Evolutionary conservation across 2,888 invertebrate species (phyloP).

Genomic region (Drosophila ezoana): DNA sequence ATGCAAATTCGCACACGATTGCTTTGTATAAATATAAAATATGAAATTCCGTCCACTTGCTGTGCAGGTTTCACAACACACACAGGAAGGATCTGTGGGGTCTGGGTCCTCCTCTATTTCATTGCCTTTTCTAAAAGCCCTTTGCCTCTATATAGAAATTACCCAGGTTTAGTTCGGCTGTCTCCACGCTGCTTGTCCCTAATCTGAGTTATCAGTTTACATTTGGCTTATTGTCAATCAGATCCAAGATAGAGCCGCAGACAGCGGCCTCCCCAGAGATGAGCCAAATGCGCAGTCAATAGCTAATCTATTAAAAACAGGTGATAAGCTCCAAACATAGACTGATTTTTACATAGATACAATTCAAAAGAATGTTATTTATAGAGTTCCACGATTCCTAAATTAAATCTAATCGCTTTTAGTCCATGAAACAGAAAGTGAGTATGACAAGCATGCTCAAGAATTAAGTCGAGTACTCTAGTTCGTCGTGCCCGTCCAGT

Average conservation of each 20-base stretch:
- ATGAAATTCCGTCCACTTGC: constrained; percentile 19
- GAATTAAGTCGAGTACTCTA: too few species aligned
- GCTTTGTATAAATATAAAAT: neutral
- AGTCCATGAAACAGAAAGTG: too few species aligned
- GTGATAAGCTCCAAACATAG: too few species aligned
- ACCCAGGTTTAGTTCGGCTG: constrained; percentile 55
- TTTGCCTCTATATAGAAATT: constrained; percentile 10
- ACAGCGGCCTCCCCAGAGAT: too few species aligned
- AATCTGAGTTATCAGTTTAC: constrained; percentile 81
- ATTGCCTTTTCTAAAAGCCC: neutral
- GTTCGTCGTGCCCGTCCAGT: too few species aligned
- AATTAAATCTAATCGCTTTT: too few species aligned
- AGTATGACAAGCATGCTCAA: too few species aligned
- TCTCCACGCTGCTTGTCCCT: constrained; percentile 84
- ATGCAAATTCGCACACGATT: constrained; percentile 2
- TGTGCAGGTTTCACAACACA: constrained; percentile 26
- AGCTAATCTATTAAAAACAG: too few species aligned
- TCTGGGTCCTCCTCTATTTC: neutral
- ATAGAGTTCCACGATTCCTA: too few species aligned
- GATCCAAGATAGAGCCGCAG: constrained; percentile 14
- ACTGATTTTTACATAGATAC: too few species aligned
- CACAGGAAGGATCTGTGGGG: constrained; percentile 22
- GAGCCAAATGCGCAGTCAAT: too few species aligned
- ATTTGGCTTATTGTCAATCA: constrained; percentile 12
- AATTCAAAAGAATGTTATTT: too few species aligned